Conservation (phyloP, 1,140 invertebrate species). For the Zaprionus davidi region DNA sequence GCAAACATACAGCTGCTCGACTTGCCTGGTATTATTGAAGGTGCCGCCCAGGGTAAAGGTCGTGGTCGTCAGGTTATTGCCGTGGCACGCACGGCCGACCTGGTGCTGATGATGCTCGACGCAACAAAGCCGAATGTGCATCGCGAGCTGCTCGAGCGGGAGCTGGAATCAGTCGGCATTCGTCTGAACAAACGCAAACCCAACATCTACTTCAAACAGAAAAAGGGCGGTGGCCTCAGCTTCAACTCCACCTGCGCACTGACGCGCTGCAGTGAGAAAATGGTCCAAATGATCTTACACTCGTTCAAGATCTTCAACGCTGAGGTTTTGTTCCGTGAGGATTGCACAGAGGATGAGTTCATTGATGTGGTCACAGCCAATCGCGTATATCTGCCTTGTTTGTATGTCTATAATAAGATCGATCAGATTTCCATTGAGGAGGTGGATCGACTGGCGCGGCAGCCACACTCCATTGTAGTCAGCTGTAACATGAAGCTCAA, state of each 20-base stretch:
- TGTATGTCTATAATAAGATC: constrained; percentile 99
- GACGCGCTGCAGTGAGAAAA: constrained; percentile 97
- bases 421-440: constrained; percentile 99
- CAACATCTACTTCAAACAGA: constrained; percentile 99
- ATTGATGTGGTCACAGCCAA: constrained; percentile 99
- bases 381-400: constrained; percentile 97
- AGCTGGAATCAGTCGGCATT: constrained; percentile 98
- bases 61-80: constrained; percentile 96
- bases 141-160: constrained; percentile 94
- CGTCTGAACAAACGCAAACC: constrained; percentile 96
- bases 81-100: constrained; percentile 97
- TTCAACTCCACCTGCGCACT: constrained; percentile 98
- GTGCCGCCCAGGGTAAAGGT: constrained; percentile 95
- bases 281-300: constrained; percentile 99
- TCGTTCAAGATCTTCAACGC: constrained; percentile 99
- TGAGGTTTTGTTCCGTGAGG: constrained; percentile 98
- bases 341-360: constrained; percentile 97
- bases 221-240: constrained; percentile 99
- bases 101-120: constrained; percentile 99
- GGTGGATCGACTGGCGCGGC: constrained; percentile 96
- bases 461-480: constrained; percentile 96
- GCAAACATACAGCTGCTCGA: constrained; percentile 99
- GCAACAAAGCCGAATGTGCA: constrained; percentile 98
- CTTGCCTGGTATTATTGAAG: constrained; percentile 98
- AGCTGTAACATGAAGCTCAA: constrained; percentile 99